Base-by-base conservation (phyloP, 1,140 invertebrate genomes). In the Bicyclus anynana region DNA sequence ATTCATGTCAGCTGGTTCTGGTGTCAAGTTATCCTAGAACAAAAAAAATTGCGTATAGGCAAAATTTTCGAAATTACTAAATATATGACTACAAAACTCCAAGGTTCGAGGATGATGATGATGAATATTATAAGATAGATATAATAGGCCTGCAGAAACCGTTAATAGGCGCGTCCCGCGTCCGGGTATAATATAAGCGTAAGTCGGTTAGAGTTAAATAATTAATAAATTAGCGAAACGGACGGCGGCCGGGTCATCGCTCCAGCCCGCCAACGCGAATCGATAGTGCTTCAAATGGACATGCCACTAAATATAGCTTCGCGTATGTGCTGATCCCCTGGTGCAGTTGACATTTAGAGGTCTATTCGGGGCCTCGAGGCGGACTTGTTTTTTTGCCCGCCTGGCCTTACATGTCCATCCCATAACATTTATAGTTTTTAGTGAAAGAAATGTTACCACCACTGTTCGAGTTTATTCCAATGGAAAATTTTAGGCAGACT, bases 1-100 rank as follows among this genome's bases (percentile, higher is more conserved):
- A 55, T 90, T 91, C 71, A 92, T 91, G 65, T 94, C 93, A 2
- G 90, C 82, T 14, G 92, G 91, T 72, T 94, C 93, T 37, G 92
- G 91, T 18, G 92, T 93, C 67, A 94, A 84, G 72, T 93, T 93
- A 75, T 94, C 93, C 93, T 94, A 91, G 9, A 93, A 94, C 88
- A 91, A 84, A 84, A 74, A 76, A 12, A n/a, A n/a, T n/a, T n/a
- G n/a, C n/a, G n/a, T n/a, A n/a, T n/a, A n/a, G n/a, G n/a, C n/a
- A n/a, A n/a, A n/a, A n/a, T n/a, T n/a, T n/a, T n/a, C n/a, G n/a
- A n/a, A n/a, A n/a, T n/a, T n/a, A n/a, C n/a, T n/a, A n/a, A n/a
- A n/a, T n/a, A n/a, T n/a, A n/a, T n/a, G n/a, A n/a, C n/a, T n/a
- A n/a, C n/a, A n/a, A n/a, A n/a, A n/a, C n/a, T n/a, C n/a, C n/a